Conservation (phyloP, 2,888 invertebrate genomes). For the Agriotes lineatus region DNA sequence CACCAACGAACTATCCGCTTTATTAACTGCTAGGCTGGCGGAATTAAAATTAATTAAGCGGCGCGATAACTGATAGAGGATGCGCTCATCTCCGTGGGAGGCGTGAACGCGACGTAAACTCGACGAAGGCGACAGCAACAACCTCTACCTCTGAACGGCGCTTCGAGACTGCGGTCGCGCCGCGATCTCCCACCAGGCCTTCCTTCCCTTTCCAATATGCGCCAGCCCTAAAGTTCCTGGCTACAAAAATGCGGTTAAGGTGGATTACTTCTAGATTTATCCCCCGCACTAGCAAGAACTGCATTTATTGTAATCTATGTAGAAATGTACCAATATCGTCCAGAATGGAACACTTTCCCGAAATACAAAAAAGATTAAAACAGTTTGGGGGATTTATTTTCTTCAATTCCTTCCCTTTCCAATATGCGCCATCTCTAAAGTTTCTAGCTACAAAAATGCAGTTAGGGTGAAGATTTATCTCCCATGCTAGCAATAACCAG, state of each 20-base stretch:
- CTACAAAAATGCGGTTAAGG: constrained; percentile 32
- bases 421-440: no score
- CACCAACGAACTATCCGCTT: not conserved
- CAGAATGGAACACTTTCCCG: no score
- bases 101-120: constrained; percentile 51
- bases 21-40: not conserved
- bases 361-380: no score
- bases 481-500: no score
- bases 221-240: constrained; percentile 46
- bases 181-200: constrained; percentile 51
- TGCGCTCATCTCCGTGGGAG: constrained; percentile 53
- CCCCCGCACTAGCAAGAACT: constrained; percentile 15
- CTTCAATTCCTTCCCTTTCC: no score
- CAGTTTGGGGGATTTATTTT: no score
- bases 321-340: no score
- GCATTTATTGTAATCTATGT: constrained; percentile 19
- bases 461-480: no score
- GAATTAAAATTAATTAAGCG: constrained; percentile 7
- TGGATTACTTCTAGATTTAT: constrained; percentile 27
- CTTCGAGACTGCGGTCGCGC: constrained; percentile 49
- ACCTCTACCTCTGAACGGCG: constrained; percentile 34
- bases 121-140: constrained; percentile 23
- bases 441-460: no score
- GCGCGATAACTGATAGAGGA: not conserved
- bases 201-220: constrained; percentile 56